phyloP scores from a whole-genome alignment of 2,888 invertebrate genomes.

The Aporophyla lueneburgensis region DNA sequence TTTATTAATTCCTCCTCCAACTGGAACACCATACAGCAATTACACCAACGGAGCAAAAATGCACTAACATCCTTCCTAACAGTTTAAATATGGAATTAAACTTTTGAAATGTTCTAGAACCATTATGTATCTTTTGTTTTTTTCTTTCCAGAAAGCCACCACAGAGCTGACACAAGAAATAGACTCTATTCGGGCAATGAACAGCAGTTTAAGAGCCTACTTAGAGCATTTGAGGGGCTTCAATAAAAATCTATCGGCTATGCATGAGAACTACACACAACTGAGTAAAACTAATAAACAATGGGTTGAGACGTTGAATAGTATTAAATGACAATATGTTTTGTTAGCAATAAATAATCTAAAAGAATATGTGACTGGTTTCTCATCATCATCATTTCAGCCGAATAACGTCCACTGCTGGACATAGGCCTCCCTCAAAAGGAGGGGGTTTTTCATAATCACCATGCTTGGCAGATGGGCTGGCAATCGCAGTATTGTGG shows the following conservation, averaged over 20 bases:
- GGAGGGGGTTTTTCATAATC: too few species aligned
- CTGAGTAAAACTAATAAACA: slow-evolving; percentile 80
- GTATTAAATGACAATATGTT: slow-evolving; percentile 49
- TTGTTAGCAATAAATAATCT: slow-evolving; percentile 26
- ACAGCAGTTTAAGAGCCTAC: slow-evolving; percentile 77
- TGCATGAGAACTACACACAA: slow-evolving; percentile 78
- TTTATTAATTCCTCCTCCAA: too few species aligned
- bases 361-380: background rate
- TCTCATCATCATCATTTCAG: too few species aligned
- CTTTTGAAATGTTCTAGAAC: background rate
- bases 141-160: slow-evolving; percentile 74
- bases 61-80: too few species aligned
- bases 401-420: too few species aligned
- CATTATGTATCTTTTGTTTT: background rate
- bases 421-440: too few species aligned
- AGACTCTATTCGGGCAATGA: slow-evolving; percentile 78
- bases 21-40: too few species aligned
- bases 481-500: too few species aligned
- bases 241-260: slow-evolving; percentile 74
- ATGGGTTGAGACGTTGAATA: slow-evolving; percentile 77
- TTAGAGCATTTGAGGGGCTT: slow-evolving; percentile 77
- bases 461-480: too few species aligned
- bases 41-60: too few species aligned
- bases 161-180: slow-evolving; percentile 79
- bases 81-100: slow-evolving; percentile 1